A percentile compares a stretch with the other conserved stretches of the same genome.
These are phyloP conservation scores for Shinisaurus crocodilurus DNA, from an alignment of 2,113 vertebrate genomes.

Conservation along the genomic window DNA sequence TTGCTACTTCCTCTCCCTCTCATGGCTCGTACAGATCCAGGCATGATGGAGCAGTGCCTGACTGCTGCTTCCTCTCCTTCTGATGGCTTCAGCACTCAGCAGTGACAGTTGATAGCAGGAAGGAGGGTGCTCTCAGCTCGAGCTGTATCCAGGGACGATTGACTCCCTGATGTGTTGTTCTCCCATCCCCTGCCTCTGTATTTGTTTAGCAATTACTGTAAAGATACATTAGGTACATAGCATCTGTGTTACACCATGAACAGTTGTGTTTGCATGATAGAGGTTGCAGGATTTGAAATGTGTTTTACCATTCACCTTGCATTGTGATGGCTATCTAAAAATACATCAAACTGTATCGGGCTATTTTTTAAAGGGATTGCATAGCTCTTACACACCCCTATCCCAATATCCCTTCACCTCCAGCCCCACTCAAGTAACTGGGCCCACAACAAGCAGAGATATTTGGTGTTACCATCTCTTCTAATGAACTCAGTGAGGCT, in stretches of 20 bases:
- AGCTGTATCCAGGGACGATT: no score
- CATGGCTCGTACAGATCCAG: no score
- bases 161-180: no score
- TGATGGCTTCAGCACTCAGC: no score
- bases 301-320: background rate
- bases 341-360: rapidly evolving
- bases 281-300: background rate
- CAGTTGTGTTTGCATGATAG: constrained; percentile 1
- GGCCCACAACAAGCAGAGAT: background rate
- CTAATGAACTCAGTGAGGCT: background rate
- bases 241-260: background rate
- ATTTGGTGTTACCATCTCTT: background rate
- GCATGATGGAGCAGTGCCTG: no score
- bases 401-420: background rate
- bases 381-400: background rate
- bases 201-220: background rate
- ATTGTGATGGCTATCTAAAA: background rate
- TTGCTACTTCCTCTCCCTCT: no score
- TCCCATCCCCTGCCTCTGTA: background rate
- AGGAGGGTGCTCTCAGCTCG: no score
- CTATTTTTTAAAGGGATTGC: background rate
- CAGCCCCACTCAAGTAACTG: background rate
- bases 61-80: no score
- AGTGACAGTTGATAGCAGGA: no score
- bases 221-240: background rate